Conservation (phyloP, 2,888 invertebrate genomes). For the Lumbricus terrestris region DNA sequence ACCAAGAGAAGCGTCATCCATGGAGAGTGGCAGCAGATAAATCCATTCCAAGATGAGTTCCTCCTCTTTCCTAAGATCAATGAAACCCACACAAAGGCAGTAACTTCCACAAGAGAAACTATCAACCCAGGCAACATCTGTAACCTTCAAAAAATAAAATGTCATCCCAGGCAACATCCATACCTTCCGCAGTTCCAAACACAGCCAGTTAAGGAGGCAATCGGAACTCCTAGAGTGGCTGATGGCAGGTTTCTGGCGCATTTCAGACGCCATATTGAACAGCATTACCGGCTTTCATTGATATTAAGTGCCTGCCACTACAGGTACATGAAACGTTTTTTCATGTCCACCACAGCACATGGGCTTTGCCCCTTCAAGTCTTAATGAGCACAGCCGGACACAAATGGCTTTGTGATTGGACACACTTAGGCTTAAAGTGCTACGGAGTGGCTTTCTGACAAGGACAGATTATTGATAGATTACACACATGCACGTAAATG, state of each 20-base stretch:
- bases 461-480: neutral
- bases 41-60: neutral
- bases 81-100: neutral
- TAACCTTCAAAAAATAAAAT: neutral
- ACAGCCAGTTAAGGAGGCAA: neutral
- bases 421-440: neutral
- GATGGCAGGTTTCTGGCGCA: neutral
- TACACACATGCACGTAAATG: neutral
- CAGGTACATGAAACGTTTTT: neutral
- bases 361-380: neutral
- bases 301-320: neutral
- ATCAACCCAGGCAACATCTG: neutral
- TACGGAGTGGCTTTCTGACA: neutral
- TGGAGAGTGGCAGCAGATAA: neutral
- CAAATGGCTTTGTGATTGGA: neutral
- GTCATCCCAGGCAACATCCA: neutral
- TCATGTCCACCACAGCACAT: neutral
- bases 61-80: neutral
- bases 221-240: neutral
- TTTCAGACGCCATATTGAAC: neutral
- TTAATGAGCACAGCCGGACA: neutral
- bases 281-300: neutral
- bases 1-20: neutral
- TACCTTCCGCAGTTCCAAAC: neutral
- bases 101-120: neutral